These are phyloP conservation scores for Crotalus tigris DNA, from an alignment of 2,113 vertebrate species.

Conservation along the genomic window DNA sequence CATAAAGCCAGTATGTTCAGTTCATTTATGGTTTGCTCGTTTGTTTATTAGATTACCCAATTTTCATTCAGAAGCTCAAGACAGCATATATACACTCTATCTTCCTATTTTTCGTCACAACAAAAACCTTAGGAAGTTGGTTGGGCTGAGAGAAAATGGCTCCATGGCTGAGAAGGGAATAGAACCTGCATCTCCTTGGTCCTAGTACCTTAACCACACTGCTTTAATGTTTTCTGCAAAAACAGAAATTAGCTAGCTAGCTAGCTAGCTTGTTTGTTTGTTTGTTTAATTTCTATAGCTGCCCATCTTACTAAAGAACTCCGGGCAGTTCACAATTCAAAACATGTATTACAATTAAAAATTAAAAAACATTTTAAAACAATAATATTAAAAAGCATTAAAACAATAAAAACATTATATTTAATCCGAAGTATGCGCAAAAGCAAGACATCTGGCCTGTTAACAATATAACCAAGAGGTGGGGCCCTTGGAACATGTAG, in stretches of 20 bases:
- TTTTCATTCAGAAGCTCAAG: neutral
- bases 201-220: neutral
- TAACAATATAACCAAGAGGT: neutral
- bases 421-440: neutral
- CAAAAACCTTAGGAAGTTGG: neutral
- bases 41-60: neutral
- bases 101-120: neutral
- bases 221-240: neutral
- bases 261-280: neutral
- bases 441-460: neutral
- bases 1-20: neutral
- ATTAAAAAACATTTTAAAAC: neutral
- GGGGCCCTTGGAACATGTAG: neutral
- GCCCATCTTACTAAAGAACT: neutral
- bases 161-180: neutral
- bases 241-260: neutral
- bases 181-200: neutral
- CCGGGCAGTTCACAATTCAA: neutral
- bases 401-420: neutral
- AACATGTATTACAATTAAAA: neutral
- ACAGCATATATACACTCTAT: neutral
- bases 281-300: neutral
- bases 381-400: neutral
- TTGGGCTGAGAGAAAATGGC: neutral
- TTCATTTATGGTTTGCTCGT: neutral